Evolutionary conservation across 2,888 invertebrate species (phyloP).

Genomic region (Drosophila pegasa): DNA sequence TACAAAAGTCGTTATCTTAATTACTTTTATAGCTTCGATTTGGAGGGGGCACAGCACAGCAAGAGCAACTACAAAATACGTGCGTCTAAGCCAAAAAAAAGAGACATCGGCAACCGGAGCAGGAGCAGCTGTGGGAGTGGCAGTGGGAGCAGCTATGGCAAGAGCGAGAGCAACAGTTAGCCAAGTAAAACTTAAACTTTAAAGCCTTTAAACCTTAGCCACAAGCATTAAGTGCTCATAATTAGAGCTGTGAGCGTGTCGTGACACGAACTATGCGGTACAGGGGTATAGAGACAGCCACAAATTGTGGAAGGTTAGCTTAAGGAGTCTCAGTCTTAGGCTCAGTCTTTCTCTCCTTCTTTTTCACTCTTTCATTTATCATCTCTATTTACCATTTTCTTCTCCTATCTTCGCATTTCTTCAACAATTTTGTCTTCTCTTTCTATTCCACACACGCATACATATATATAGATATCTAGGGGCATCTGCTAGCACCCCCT

Average conservation of each 20-base stretch:
- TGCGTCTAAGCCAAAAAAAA: conserved; percentile 27
- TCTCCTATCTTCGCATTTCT: neutral
- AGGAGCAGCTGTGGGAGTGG: neutral
- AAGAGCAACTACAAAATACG: conserved; percentile 10
- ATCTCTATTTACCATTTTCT: too few species aligned
- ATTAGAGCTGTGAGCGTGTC: neutral
- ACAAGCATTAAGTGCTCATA: neutral
- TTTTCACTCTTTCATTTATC: neutral
- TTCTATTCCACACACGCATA: neutral
- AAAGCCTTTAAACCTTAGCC: conserved; percentile 29
- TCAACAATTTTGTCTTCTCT: neutral
- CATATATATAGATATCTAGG: neutral
- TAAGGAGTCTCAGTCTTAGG: too few species aligned
- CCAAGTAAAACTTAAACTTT: conserved; percentile 8
- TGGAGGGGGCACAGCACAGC: conserved; percentile 36
- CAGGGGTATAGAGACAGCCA: too few species aligned
- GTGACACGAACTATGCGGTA: neutral
- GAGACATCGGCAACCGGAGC: neutral
- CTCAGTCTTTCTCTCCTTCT: neutral
- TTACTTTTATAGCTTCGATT: conserved; percentile 82
- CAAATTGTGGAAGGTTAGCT: too few species aligned
- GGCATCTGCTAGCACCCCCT: neutral
- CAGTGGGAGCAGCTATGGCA: too few species aligned
- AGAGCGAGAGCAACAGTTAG: neutral
- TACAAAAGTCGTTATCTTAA: conserved; percentile 82